Evolutionary conservation across 2,888 invertebrate genomes (phyloP).

Genomic region (Drosophila pseudotakahashii): DNA sequence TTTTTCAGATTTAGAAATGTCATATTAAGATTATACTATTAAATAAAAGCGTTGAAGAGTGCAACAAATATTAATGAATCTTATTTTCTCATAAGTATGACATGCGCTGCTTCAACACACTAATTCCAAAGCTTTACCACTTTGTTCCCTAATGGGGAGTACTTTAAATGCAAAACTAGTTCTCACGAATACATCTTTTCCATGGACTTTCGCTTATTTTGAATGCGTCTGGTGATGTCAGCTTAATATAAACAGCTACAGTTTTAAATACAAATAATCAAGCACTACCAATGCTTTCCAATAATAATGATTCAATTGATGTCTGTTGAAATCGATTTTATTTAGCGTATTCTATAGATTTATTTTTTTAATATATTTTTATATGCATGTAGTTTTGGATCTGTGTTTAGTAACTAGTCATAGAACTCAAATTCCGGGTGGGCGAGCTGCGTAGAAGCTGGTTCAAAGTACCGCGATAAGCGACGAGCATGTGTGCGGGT

Average conservation of each 20-base stretch:
- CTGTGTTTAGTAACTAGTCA: constrained; percentile 37
- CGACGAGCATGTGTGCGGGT: constrained; percentile 24
- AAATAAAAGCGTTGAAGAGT: not conserved
- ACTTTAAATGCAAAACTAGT: constrained; percentile 4
- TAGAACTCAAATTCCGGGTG: constrained; percentile 43
- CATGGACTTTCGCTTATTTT: not conserved
- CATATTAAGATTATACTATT: not conserved
- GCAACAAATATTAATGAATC: not conserved
- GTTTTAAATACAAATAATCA: not conserved
- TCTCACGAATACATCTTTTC: not conserved
- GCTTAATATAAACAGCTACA: not conserved
- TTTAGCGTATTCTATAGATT: constrained; percentile 52
- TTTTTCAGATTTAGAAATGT: too few relatives aligned
- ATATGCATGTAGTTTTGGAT: constrained; percentile 36
- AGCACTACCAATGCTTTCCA: constrained; percentile 1
- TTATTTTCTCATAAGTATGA: not conserved
- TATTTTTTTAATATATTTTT: constrained; percentile 27
- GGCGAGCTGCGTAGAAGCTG: constrained; percentile 46
- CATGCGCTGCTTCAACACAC: not conserved
- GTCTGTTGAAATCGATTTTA: constrained; percentile 61
- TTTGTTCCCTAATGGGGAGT: not conserved
- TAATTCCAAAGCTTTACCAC: not conserved
- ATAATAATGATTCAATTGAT: constrained; percentile 3
- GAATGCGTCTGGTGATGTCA: constrained; percentile 1
- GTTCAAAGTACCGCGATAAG: constrained; percentile 41